phyloP scores from a whole-genome alignment of 2,113 vertebrate species.

The Brachypodius melanocephalos region DNA sequence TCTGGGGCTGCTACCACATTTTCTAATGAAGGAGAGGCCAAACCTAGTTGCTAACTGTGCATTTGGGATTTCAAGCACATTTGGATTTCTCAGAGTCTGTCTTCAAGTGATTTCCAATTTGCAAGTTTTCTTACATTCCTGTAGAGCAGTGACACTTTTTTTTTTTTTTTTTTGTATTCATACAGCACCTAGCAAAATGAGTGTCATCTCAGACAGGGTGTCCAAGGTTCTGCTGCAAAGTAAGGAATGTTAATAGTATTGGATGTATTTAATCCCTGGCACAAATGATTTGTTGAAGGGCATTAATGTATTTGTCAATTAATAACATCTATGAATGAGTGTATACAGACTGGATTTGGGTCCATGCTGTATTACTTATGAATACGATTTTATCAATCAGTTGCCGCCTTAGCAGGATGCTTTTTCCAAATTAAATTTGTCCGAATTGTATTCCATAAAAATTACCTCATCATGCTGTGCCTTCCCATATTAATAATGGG shows the following conservation, averaged over 20 bases:
- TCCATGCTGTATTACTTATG: neutral
- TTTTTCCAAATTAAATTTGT: neutral
- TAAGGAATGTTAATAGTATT: neutral
- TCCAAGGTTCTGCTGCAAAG: neutral
- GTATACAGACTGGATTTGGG: neutral
- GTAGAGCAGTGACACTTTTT: neutral
- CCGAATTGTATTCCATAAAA: neutral
- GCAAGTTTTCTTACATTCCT: neutral
- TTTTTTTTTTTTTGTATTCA: neutral
- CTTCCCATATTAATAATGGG: neutral
- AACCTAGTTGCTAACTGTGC: neutral
- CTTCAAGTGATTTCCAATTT: neutral
- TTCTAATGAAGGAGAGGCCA: neutral
- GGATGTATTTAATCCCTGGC: neutral
- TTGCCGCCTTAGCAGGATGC: accelerated
- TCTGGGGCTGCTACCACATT: neutral
- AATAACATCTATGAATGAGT: neutral
- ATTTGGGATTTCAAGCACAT: neutral
- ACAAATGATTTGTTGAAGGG: neutral
- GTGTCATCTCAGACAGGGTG: neutral
- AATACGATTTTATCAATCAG: neutral
- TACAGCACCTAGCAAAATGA: neutral
- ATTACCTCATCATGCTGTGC: neutral
- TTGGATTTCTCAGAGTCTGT: neutral
- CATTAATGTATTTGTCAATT: neutral